A percentile compares a stretch with the other conserved stretches of the same genome.
Evolutionary conservation across 2,888 invertebrate species (phyloP).

Genomic region (Ectemnius lituratus): DNA sequence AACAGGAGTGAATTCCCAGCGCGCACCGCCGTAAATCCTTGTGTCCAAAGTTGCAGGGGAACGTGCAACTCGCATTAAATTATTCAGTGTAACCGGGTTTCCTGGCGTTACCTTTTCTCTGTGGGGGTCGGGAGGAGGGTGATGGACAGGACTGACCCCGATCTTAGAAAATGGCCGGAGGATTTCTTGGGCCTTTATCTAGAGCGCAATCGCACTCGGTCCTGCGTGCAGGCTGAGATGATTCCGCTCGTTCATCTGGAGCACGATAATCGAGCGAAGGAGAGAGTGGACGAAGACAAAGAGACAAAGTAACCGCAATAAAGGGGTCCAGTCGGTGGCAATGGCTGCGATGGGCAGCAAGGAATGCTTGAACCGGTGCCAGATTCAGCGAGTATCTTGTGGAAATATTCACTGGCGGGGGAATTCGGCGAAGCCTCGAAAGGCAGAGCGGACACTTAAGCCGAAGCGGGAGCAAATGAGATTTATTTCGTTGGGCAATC

Average conservation of each 20-base stretch:
- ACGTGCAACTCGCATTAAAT: not conserved
- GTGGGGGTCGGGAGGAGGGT: not conserved
- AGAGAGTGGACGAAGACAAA: not conserved
- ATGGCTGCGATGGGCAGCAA: slow-evolving; percentile 38
- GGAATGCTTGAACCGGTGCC: slow-evolving; percentile 70
- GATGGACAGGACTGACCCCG: slow-evolving; percentile 17
- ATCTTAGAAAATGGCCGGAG: slow-evolving; percentile 35
- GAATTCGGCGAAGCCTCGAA: slow-evolving; percentile 23
- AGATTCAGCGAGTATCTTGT: slow-evolving; percentile 57
- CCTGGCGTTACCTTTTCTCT: slow-evolving; percentile 9
- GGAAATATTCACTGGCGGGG: slow-evolving; percentile 29
- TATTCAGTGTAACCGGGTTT: slow-evolving; percentile 41
- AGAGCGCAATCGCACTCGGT: too few species aligned
- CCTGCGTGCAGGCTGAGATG: not conserved
- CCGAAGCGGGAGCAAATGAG: slow-evolving; percentile 16
- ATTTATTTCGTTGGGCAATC: slow-evolving; percentile 1
- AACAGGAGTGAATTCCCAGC: not conserved
- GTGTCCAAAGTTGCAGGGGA: slow-evolving; percentile 13
- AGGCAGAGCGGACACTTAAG: slow-evolving; percentile 19
- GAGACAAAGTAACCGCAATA: slow-evolving; percentile 30
- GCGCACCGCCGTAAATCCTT: not conserved
- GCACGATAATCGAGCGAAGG: too few species aligned
- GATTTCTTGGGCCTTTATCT: too few species aligned
- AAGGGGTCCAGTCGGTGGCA: slow-evolving; percentile 19
- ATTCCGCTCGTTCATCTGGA: not conserved